Evolutionary conservation across 64 coral and sea anemone genomes (phyloP).

Genomic region (Catalaphyllia jardinei): DNA sequence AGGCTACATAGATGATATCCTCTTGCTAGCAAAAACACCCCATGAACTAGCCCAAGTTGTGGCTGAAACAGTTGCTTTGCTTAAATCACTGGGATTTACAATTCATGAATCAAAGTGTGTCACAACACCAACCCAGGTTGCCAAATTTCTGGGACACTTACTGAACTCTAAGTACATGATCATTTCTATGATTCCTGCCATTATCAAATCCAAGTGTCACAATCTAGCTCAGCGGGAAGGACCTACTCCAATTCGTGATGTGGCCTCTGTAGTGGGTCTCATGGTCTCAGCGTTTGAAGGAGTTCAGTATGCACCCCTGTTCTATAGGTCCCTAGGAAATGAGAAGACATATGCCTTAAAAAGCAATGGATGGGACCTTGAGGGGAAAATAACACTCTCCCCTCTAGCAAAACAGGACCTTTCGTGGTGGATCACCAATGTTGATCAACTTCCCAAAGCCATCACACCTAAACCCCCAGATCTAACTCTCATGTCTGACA

Average conservation of each 20-base stretch:
- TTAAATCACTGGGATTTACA: conserved; percentile 41
- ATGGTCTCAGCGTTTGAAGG: conserved; percentile 39
- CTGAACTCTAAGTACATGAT: conserved; percentile 33
- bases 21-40: conserved; percentile 6
- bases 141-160: conserved; percentile 40
- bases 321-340: conserved; percentile 47
- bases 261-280: conserved; percentile 41
- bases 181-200: conserved; percentile 43
- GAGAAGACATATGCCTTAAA: conserved; percentile 27
- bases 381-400: conserved; percentile 28
- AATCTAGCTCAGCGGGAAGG: conserved; percentile 20
- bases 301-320: conserved; percentile 47
- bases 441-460: conserved; percentile 19
- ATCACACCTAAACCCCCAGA: neutral
- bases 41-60: neutral
- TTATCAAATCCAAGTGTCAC: conserved; percentile 25
- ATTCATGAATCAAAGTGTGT: conserved; percentile 43
- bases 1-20: conserved; percentile 60
- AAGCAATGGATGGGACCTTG: conserved; percentile 37
- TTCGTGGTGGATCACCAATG: conserved; percentile 29
- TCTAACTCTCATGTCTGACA: neutral
- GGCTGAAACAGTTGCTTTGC: neutral
- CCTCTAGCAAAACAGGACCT: conserved; percentile 25
- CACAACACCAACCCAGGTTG: conserved; percentile 29
- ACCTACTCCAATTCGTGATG: conserved; percentile 16